phyloP scores from a whole-genome alignment of 2,113 vertebrate genomes.

The Entomyzon cyanotis region DNA sequence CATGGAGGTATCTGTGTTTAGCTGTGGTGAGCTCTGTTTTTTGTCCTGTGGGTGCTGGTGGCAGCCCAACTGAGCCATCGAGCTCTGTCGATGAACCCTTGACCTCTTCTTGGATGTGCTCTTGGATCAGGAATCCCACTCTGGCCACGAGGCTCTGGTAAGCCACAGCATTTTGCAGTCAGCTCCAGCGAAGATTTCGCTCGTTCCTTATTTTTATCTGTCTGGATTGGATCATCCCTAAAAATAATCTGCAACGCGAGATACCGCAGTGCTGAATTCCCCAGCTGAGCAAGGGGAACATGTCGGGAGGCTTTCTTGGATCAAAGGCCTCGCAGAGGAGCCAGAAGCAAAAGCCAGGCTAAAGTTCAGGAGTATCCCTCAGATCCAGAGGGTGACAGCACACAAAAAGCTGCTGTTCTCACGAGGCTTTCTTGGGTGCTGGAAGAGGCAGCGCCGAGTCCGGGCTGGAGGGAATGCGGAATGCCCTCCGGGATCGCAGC shows the following conservation, averaged over 20 bases:
- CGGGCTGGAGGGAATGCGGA: background rate
- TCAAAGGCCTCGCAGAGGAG: background rate
- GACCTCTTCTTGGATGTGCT: background rate
- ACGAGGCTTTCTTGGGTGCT: background rate
- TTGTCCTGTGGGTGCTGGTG: background rate
- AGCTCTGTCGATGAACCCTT: background rate
- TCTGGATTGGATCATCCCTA: constrained; percentile 55
- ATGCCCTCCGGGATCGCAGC: background rate
- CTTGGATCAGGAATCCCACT: background rate
- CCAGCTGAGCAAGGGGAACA: background rate
- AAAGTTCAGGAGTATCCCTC: constrained; percentile 14
- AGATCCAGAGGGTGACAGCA: background rate
- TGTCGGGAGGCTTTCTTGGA: background rate
- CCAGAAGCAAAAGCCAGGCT: background rate
- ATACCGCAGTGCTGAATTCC: constrained; percentile 11
- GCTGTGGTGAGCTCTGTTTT: background rate
- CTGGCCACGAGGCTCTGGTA: background rate
- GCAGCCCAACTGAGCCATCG: background rate
- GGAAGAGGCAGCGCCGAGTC: background rate
- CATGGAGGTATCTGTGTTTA: background rate
- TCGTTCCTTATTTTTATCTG: constrained; percentile 54
- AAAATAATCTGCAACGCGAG: constrained; percentile 50
- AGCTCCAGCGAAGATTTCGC: background rate
- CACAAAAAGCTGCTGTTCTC: background rate
- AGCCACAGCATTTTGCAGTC: background rate